Base-by-base conservation (phyloP, 2,797 vertebrate species). In the Heliangelus exortis region DNA sequence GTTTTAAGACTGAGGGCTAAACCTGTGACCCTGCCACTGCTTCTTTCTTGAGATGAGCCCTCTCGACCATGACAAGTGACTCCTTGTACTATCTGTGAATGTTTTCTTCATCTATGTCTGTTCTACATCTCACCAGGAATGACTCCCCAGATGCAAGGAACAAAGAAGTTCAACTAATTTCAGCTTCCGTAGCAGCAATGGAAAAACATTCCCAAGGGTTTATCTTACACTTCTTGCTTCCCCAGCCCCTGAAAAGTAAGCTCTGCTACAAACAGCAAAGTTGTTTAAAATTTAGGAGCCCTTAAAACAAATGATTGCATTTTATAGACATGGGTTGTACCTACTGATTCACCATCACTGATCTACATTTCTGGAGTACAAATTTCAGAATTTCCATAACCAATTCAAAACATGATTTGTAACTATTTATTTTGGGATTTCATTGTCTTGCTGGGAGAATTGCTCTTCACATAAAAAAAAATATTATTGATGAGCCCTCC, bases 121-220 rank as follows among this genome's bases (percentile, higher is more conserved):
- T n/a, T 76, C n/a, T 41, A n/a, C 29, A 43, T 55, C 43, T 66
- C 72, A 82, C 65, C 12, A 47, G n/a, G 4, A 79, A 6, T 1
- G 0, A 33, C 33, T 48, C 25, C 16, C 8, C 48, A 59, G 26
- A 48, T 85, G 71, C 0, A 53, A 8, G 9, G 21, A 84, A 63
- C 19, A 62, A 72, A 78, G 33, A 39, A 19, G 16, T 15, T 21
- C 79, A 58, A 78, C 31, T 61, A 71, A 51, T 87, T 73, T 62
- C 26, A 43, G 15, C 12, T 76, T 62, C 10, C 61, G 65, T 4
- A 77, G 39, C 8, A 57, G 34, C 3, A 71, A 41, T 47, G 10
- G 13, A 31, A 61, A 74, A 62, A 58, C 6, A 0, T 1, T n/a
- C 14, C 19, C 45, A n/a, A 29, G 0, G 1, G 11, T 81, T 92